These are phyloP conservation scores for Phyllostomus hastatus DNA, from an alignment of 2,113 vertebrate species.

Conservation along the genomic window DNA sequence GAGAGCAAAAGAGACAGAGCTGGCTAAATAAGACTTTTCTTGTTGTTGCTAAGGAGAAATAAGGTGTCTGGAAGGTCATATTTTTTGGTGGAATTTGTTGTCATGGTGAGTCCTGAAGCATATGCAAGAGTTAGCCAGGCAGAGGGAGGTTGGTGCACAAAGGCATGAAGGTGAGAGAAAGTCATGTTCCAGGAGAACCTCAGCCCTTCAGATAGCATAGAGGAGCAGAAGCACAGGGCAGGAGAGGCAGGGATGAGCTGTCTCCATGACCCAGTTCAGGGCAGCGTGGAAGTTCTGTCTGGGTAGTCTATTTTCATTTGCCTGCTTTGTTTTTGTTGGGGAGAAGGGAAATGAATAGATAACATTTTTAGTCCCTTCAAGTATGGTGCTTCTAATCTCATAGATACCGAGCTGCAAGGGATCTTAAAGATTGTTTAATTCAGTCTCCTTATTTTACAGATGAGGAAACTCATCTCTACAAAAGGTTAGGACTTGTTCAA, in stretches of 20 bases:
- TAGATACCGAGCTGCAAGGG: background rate
- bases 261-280: background rate
- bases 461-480: conserved; percentile 13
- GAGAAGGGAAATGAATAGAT: background rate
- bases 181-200: background rate
- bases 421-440: background rate
- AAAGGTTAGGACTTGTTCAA: conserved; percentile 4
- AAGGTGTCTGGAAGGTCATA: background rate
- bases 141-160: background rate
- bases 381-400: background rate
- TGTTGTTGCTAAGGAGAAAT: too few species aligned
- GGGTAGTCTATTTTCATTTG: background rate
- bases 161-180: background rate
- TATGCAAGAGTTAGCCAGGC: background rate
- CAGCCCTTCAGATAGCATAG: background rate
- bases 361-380: background rate
- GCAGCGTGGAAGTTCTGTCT: background rate
- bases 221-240: background rate
- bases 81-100: background rate
- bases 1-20: background rate
- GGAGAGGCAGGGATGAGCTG: background rate
- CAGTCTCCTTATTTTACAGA: conserved; percentile 13
- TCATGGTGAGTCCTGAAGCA: background rate
- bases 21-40: background rate
- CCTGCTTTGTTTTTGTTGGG: background rate